These are phyloP conservation scores for Channa argus DNA, from an alignment of 2,113 vertebrate species.

Conservation along the genomic window DNA sequence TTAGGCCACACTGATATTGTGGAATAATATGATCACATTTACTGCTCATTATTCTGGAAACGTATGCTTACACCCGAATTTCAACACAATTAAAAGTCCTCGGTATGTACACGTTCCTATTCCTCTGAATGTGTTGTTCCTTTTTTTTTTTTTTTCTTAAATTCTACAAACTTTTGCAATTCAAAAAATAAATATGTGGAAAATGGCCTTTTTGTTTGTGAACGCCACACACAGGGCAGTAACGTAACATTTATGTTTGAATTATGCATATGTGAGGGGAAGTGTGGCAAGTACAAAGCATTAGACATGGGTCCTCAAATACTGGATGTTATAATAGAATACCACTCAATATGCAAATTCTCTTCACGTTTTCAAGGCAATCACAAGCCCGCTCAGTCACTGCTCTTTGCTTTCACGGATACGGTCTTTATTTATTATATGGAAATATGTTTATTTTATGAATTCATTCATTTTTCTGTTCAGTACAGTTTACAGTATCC, in stretches of 20 bases:
- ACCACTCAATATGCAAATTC: conserved; percentile 72
- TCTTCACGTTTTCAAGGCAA: conserved; percentile 46
- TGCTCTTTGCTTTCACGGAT: conserved; percentile 31
- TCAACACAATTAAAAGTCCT: not conserved
- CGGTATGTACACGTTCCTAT: too few species aligned
- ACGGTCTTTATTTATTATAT: conserved; percentile 36
- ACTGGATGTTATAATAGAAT: conserved; percentile 54
- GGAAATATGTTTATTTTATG: conserved; percentile 53
- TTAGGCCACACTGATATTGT: too few species aligned
- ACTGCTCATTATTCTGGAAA: not conserved
- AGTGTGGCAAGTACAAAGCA: conserved; percentile 45
- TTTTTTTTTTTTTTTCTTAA: not conserved
- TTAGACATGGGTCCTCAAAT: conserved; percentile 42
- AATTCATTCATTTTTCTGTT: not conserved
- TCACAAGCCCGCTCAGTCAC: conserved; percentile 17
- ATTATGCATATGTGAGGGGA: conserved; percentile 47
- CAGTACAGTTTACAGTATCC: conserved; percentile 13
- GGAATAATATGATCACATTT: not conserved
- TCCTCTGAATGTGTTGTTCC: too few species aligned
- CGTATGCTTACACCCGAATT: not conserved
- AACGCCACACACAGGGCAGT: not conserved
- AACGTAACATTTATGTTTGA: conserved; percentile 44
- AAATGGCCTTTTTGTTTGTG: not conserved
- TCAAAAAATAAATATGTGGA: not conserved
- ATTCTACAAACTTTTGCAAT: not conserved